Evolutionary conservation across 2,888 invertebrate genomes (phyloP), one percentile per base, ranked within the genome.

Genomic region (Netelia virgata): DNA sequence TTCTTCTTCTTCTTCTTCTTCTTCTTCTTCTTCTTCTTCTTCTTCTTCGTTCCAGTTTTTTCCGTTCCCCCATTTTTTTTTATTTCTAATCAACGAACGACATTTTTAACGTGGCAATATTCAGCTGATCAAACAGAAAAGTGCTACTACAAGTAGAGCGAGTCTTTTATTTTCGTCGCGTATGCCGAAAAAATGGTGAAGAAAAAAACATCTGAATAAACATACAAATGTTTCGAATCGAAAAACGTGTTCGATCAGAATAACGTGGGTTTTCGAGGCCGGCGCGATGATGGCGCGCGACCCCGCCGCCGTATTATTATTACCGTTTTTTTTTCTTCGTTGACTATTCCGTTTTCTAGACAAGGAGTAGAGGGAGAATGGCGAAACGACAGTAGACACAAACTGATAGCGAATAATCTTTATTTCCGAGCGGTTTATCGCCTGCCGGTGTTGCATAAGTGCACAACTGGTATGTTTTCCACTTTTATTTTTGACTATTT

Each of bases 381-480:
- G 72, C 73, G 70, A 63, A 81, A 18, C 80, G 50, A 79, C 87
- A 87, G 87, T 87, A 87, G 87, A 85, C 87, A 75, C 36, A 83
- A 74, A 88, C 89, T 87, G 91, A 91, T 92, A 91, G 87, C 80
- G 77, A 88, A 81, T 90, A 91, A 79, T 90, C 88, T 82, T 85
- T 85, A 82, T 82, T 85, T 79, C 72, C 75, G 20, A 79, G 47
- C 47, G 68, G 70, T 76, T 85, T 82, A 85, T 85, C 85, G 78
- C 79, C 82, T 72, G 50, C 72, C 75, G 61, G 23, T 59, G 75
- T 68, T 79, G 85, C 82, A 79, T 79, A 85, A 85, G 72, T 82
- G 85, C 82, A 79, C 85, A 76, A 82, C 70, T 78, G 85, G 75
- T 72, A 74, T 66, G 66, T 66, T 64, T 81, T 59, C 70, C 47